A percentile compares a stretch with the other conserved stretches of the same genome.
phyloP scores from a whole-genome alignment of 2,113 vertebrate species.

The Cepphus grylle region DNA sequence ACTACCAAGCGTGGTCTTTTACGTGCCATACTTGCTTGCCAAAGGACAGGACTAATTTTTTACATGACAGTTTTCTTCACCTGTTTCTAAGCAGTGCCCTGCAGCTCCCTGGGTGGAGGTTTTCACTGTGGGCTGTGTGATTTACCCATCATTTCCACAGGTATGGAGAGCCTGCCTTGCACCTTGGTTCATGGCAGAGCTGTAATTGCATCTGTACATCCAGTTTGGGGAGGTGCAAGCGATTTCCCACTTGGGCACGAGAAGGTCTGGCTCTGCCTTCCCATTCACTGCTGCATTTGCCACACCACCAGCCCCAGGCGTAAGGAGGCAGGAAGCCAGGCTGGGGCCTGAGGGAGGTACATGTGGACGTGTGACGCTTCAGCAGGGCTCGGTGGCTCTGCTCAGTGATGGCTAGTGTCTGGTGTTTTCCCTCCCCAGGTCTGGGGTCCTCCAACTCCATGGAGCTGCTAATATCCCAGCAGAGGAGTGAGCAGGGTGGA shows the following conservation, averaged over 20 bases:
- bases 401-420: not conserved
- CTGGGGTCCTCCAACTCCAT: not conserved
- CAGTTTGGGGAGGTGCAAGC: not conserved
- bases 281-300: not conserved
- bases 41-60: not conserved
- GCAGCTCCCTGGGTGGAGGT: not conserved
- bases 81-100: not conserved
- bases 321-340: not conserved
- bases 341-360: not conserved
- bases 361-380: fast-evolving
- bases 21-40: not conserved
- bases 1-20: not conserved
- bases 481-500: not conserved
- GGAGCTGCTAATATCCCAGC: not conserved
- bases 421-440: not conserved
- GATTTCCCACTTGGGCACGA: not conserved
- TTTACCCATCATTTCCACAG: not conserved
- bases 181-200: not conserved
- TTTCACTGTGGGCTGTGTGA: fast-evolving
- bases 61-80: not conserved
- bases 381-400: not conserved
- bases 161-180: not conserved
- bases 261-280: not conserved
- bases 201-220: not conserved
- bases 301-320: not conserved